Base-by-base conservation (phyloP, 2,888 invertebrate genomes). In the Latheticus oryzae region DNA sequence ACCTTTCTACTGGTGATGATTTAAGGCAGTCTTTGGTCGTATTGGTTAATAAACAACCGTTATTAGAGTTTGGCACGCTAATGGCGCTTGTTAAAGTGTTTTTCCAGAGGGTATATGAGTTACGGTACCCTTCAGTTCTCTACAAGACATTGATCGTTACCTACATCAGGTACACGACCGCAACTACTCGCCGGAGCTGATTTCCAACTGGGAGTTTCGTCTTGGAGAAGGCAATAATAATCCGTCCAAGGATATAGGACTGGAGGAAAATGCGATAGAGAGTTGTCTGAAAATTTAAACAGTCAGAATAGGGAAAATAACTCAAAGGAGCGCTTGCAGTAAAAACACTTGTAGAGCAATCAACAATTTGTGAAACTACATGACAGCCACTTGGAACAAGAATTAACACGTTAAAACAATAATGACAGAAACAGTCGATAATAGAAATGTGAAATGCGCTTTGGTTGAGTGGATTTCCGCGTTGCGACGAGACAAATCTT, bases 31-130 rank as follows among this genome's bases (percentile, higher is more conserved):
- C 24, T n/a, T 17, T 11, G 35, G 26, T 33, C 8, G 15, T 15
- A 21, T 33, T 4, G 11, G 33, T 24, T 16, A 23, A 21, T 42
- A 28, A 38, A 5, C 35, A 48, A 13, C 37, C n/a, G 28, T 16
- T 52, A 53, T 53, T 43, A 21, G 53, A 8, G 16, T 5, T 33
- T 13, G 9, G 35, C 43, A 53, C 53, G 43, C 53, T 35, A 53
- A 15, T 43, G 38, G 8, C 24, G 5, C 17, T 9, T n/a, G 30
- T 26, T 30, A 28, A 28, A 8, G 28, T 26, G 19, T n/a, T 45
- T 47, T 47, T 45, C 16, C 9, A n/a, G 12, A 8, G 21, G 38
- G 19, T n/a, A 8, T 12, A 33, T 32, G 47, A 33, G 19, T 47
- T 33, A 30, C 11, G 28, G 17, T n/a, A n/a, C n/a, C n/a, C n/a